Evolutionary conservation across 1,140 invertebrate species (phyloP), one percentile per base, ranked within the genome.

Genomic region (Drosophila auraria): DNA sequence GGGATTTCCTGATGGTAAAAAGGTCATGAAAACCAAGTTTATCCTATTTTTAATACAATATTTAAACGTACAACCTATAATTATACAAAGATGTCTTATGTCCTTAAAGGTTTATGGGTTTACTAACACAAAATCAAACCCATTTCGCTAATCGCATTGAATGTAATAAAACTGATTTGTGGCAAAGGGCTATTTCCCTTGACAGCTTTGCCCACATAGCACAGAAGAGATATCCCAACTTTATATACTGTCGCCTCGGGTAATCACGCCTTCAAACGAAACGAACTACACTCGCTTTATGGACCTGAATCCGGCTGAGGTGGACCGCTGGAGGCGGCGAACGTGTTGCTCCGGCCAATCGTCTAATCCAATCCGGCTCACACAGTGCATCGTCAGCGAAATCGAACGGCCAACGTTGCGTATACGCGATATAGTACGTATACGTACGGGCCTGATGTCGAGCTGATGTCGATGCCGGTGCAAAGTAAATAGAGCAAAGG

Each of bases 401-500:
- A 45, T 53, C 49, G 15, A 56, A 20, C 42, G 59, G 59, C 33
- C 64, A 63, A 53, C 65, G 51, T 70, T 70, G 64, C 65, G 69
- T 72, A 69, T 70, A 69, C 64, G 49, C 33, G 30, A 69, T 47
- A 36, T 40, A 45, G 38, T 42, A 50, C 20, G 66, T 60, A 50
- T 72, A 59, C 40, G 47, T 25, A 25, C n/a, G 20, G 30, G 45
- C 17, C 4, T 25, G 27, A 70, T 44, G 65, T 72, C 30, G 44
- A 47, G 63, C 58, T 56, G 53, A 30, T 61, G 57, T 54, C 54
- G 53, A 65, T 87, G 82, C 68, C 71, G 81, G 77, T 81, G 82
- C 53, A 70, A 87, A 66, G 80, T 69, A 78, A 82, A 83, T 80
- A 80, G 50, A 62, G 71, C 71, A 54, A 64, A 69, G 60, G 54